Conservation (phyloP, 2,888 invertebrate genomes). For the Reticulitermes lucifugus region DNA sequence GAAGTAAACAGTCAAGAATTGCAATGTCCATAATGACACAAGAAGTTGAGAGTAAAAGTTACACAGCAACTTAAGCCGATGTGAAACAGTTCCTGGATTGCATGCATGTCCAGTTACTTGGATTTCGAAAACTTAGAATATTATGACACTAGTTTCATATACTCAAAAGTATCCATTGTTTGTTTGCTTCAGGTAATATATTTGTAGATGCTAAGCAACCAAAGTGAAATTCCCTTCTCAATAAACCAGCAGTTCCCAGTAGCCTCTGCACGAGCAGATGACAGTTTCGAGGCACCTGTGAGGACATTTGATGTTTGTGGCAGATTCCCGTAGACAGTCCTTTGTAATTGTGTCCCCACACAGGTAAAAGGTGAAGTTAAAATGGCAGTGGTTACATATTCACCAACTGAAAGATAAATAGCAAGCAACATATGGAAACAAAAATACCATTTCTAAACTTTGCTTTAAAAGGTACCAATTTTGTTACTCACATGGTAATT, state of each 20-base stretch:
- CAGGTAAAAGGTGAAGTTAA: too few species aligned
- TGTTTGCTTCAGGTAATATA: background rate
- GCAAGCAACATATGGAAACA: too few species aligned
- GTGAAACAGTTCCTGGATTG: background rate
- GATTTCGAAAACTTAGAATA: background rate
- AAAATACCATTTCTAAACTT: too few species aligned
- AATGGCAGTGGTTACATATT: too few species aligned
- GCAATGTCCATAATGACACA: background rate
- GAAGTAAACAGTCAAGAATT: slow-evolving; percentile 13
- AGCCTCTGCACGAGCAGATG: too few species aligned
- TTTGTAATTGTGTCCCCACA: too few species aligned
- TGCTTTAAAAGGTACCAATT: too few species aligned
- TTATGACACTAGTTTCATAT: background rate
- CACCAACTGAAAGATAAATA: too few species aligned
- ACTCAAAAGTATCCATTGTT: background rate
- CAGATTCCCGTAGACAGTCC: too few species aligned
- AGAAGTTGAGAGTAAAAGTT: background rate
- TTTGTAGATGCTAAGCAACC: background rate
- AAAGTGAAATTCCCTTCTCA: background rate
- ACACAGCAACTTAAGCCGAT: background rate
- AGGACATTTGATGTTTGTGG: too few species aligned
- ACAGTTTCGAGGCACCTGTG: too few species aligned
- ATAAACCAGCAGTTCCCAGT: background rate
- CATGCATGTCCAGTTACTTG: background rate
- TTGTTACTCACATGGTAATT: too few species aligned